Evolutionary conservation across 2,797 vertebrate species (phyloP).

Genomic region (Erpetoichthys calabaricus): DNA sequence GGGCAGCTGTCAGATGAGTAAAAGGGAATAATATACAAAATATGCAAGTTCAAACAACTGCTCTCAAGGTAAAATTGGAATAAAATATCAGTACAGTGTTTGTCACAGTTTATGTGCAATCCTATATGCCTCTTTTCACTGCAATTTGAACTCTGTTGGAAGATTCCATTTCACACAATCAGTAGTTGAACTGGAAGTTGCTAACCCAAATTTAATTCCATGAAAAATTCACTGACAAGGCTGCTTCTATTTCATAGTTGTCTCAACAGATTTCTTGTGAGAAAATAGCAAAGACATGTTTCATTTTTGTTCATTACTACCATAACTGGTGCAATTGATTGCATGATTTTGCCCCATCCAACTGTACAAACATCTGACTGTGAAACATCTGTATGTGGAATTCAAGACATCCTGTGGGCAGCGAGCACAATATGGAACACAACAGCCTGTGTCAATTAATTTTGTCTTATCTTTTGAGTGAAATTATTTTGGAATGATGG

Average conservation of each 20-base stretch:
- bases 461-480: too few species aligned
- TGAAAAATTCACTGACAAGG: conserved; percentile 30
- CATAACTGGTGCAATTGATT: conserved; percentile 42
- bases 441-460: neutral
- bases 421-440: conserved; percentile 21
- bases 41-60: too few species aligned
- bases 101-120: too few species aligned
- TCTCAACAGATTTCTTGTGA: conserved; percentile 26
- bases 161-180: neutral
- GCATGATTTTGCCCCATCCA: conserved; percentile 37
- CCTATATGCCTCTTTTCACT: too few species aligned
- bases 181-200: conserved; percentile 26
- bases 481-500: too few species aligned
- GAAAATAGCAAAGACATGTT: conserved; percentile 37
- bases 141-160: too few species aligned
- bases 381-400: conserved; percentile 69
- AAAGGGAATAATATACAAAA: too few species aligned
- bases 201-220: conserved; percentile 37
- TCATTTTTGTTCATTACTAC: conserved; percentile 37
- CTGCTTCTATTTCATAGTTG: conserved; percentile 38
- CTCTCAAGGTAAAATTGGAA: too few species aligned
- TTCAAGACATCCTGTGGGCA: conserved; percentile 45
- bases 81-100: too few species aligned
- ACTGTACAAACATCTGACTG: conserved; percentile 70
- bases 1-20: too few species aligned